Conservation (phyloP, 2,888 invertebrate genomes). For the Muschampia plurimacula region DNA sequence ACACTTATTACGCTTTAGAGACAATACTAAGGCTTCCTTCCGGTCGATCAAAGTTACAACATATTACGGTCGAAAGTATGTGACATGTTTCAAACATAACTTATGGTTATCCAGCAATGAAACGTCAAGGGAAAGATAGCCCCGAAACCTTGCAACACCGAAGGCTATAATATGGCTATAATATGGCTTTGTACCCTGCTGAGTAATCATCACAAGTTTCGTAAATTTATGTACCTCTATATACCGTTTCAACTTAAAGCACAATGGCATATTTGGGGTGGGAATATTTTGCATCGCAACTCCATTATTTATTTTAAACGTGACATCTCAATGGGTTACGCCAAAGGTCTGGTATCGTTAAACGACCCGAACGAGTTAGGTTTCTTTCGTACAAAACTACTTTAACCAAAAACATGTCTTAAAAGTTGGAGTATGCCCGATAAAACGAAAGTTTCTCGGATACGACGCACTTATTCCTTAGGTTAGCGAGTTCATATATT, state of each 20-base stretch:
- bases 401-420: conserved; percentile 42
- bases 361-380: conserved; percentile 32
- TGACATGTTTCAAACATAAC: conserved; percentile 25
- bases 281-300: conserved; percentile 62
- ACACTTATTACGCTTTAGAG: conserved; percentile 1
- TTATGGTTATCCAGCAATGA: conserved; percentile 31
- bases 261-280: conserved; percentile 75
- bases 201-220: conserved; percentile 67
- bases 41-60: conserved; percentile 17
- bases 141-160: conserved; percentile 41
- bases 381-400: conserved; percentile 37
- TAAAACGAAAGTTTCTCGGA: conserved; percentile 46
- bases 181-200: conserved; percentile 59
- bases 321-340: conserved; percentile 63
- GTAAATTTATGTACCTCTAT: conserved; percentile 63
- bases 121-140: conserved; percentile 33
- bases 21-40: conserved; percentile 25
- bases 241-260: conserved; percentile 43
- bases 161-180: conserved; percentile 45
- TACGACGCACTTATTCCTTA: conserved; percentile 35
- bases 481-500: conserved; percentile 29
- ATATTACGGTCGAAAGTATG: conserved; percentile 27
- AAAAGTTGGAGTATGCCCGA: conserved; percentile 42
- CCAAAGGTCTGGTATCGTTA: conserved; percentile 43
- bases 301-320: conserved; percentile 65